Percentiles rank a stretch among this genome's conserved stretches.
Evolutionary conservation across 2,797 vertebrate genomes (phyloP).

Genomic region (Sarcophilus harrisii): DNA sequence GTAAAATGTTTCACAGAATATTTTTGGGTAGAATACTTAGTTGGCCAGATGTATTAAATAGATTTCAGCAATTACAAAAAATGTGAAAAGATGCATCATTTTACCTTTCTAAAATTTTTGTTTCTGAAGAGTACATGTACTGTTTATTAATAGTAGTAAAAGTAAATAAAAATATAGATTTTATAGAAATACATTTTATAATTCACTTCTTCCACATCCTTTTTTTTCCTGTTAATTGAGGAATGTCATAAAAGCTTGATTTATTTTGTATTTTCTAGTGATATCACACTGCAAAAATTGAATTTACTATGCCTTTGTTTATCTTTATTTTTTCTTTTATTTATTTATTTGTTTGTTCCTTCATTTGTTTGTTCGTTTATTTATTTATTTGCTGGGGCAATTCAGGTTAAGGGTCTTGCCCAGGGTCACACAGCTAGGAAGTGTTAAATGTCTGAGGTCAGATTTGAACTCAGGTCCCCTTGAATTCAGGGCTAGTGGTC

Average conservation of each 20-base stretch:
- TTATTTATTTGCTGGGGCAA: too few species aligned
- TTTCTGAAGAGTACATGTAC: background rate
- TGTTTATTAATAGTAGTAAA: background rate
- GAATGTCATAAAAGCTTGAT: background rate
- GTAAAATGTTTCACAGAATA: background rate
- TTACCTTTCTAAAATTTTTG: background rate
- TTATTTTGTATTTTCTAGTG: background rate
- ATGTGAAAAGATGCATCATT: background rate
- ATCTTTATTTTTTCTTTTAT: background rate
- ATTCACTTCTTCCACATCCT: background rate
- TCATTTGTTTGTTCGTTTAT: too few species aligned
- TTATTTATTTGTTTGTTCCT: too few species aligned
- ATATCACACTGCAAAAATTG: background rate
- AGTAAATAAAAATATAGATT: background rate
- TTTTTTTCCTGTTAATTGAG: background rate
- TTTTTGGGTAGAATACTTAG: background rate
- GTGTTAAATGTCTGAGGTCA: too few species aligned
- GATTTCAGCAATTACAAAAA: background rate
- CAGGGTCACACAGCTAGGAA: too few species aligned
- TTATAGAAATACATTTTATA: background rate
- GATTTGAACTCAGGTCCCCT: too few species aligned
- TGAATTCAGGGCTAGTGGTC: too few species aligned
- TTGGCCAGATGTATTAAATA: background rate
- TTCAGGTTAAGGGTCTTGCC: too few species aligned
- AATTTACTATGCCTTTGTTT: background rate